Evolutionary conservation across 92 coral and sea anemone genomes (phyloP), one percentile per base, ranked within the genome.

Genomic region (Actinostola sp.): DNA sequence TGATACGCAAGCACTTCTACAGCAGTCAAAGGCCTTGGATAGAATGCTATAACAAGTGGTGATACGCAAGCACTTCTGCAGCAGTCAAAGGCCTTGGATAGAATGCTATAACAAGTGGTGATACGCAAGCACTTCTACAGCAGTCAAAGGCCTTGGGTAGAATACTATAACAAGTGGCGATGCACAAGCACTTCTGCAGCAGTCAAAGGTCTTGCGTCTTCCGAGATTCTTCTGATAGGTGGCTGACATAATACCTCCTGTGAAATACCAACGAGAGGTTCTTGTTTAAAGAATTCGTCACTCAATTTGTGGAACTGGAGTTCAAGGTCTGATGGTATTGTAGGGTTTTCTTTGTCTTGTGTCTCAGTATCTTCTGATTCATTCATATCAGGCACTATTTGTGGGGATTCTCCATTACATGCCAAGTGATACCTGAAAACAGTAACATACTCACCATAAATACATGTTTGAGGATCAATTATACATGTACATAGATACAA

Each of bases 171-270:
- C 44, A 95, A 75, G 63, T 95, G 99, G 20, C 99, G 86, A 67
- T 95, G 85, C 19, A 95, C 91, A 15, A 95, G 79, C 52, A 95
- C 81, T 75, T 95, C 99, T 8, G 92, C 89, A 14, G 99, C 95
- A 15, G 97, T 87, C 72, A 95, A 57, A 24, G 93, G 93, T 35
- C 97, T 75, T 31, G 99, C 99, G 66, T 94, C 97, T 66, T 88
- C 86, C 20, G 89, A 79, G 14, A 94, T 87, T 29, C 96, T 79
- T 49, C 98, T 79, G 36, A 94, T 92, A 0, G 98, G 96, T 0
- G 98, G 95, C 75, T 90, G 96, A 51, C 84, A 29, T 29, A 80
- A 77, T n/a, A 84, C 81, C 27, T 88, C 89, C 2, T 83, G 92
- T 26, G 92, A 79, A 15, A 73, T 83, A 38, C 82, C 73, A 7